These are phyloP conservation scores for Sapajus apella DNA, from an alignment of 2,113 vertebrate species.

Conservation along the genomic window DNA sequence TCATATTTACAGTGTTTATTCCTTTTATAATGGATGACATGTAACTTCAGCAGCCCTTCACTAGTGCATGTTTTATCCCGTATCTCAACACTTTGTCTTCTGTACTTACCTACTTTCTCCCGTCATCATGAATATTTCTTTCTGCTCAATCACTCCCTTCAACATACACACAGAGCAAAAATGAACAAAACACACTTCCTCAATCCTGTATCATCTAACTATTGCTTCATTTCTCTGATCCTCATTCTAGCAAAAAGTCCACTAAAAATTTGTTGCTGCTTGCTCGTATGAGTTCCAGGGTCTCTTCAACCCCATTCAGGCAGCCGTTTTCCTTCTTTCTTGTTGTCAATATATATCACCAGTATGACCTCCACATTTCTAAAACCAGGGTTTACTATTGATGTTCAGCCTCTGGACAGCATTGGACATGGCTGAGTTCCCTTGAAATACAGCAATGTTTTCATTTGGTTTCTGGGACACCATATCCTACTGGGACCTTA, in stretches of 20 bases:
- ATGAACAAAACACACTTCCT: background rate
- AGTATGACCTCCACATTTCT: background rate
- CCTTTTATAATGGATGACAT: background rate
- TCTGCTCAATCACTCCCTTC: background rate
- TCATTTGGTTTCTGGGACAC: background rate
- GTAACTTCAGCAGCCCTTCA: background rate
- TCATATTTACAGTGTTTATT: background rate
- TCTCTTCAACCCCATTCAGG: background rate
- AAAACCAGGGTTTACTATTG: background rate
- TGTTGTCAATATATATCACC: background rate
- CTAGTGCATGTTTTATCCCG: background rate
- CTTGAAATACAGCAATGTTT: background rate
- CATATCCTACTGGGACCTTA: background rate
- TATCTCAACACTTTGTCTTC: background rate
- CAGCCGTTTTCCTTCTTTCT: background rate
- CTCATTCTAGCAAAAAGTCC: background rate
- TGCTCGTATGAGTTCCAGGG: background rate
- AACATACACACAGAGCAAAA: background rate
- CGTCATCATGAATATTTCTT: background rate
- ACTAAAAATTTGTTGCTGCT: background rate
- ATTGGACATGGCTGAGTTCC: background rate
- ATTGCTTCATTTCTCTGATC: background rate
- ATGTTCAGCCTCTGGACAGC: background rate
- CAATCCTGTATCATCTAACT: background rate
- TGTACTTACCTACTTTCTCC: background rate